Percentiles rank a stretch among this genome's conserved stretches.
Evolutionary conservation across 53 echinoderm and acorn worm species (phyloP).

Genomic region (Paelopatides confundens): DNA sequence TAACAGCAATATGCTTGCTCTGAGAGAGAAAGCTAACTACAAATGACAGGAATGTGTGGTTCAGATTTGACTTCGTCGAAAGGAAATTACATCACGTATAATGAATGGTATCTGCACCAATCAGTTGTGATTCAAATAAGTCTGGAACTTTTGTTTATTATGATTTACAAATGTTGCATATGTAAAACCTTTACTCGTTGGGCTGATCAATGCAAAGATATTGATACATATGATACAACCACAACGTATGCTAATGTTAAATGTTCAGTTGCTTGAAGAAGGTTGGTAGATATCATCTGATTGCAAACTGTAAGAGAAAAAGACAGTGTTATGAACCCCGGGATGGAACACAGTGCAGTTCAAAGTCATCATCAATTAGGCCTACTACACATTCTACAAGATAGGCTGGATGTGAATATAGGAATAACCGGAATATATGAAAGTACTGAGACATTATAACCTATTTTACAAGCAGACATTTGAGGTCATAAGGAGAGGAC

Average conservation of each 20-base stretch:
- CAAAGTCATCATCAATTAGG: constrained; percentile 50
- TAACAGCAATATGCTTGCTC: too few species aligned
- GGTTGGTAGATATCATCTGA: constrained; percentile 61
- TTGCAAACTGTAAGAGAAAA: constrained; percentile 60
- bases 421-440: constrained; percentile 23
- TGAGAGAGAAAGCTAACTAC: constrained; percentile 60
- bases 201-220: constrained; percentile 69
- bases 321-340: constrained; percentile 58
- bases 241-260: constrained; percentile 59
- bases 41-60: too few species aligned
- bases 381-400: constrained; percentile 21
- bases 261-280: constrained; percentile 77
- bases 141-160: too few species aligned
- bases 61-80: too few species aligned
- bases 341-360: constrained; percentile 56
- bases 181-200: constrained; percentile 64
- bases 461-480: constrained; percentile 51
- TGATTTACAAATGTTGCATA: constrained; percentile 70
- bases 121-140: too few species aligned
- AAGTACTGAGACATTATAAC: constrained; percentile 49
- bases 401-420: background rate
- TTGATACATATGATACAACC: constrained; percentile 36
- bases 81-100: background rate
- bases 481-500: constrained; percentile 19
- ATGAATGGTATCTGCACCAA: background rate